phyloP scores from a whole-genome alignment of 1,140 invertebrate species.

The Mylabris phalerata region DNA sequence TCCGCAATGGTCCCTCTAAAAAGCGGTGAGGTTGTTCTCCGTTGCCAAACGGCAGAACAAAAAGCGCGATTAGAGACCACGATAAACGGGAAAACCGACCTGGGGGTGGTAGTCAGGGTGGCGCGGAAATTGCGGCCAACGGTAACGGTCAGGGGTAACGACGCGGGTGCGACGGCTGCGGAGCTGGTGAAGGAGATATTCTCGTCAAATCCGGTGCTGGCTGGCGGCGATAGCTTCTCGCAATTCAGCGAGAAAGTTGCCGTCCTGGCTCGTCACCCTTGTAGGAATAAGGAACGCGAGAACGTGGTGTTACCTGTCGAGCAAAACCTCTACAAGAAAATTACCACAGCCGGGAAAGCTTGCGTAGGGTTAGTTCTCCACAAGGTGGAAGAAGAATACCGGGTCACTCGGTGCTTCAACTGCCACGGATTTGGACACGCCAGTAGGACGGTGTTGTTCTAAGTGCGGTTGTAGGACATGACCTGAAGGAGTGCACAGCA shows the following conservation, averaged over 20 bases:
- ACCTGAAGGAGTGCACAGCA: not conserved
- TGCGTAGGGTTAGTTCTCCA: not conserved
- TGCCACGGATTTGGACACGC: not conserved
- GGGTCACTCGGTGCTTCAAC: not conserved
- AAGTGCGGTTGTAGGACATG: not conserved
- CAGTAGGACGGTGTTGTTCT: not conserved
- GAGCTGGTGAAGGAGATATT: not conserved
- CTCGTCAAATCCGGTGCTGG: too few species aligned
- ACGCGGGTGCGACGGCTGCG: not conserved
- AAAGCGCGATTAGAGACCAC: too few species aligned
- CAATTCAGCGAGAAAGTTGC: not conserved
- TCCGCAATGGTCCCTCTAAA: not conserved
- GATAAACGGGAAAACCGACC: not conserved
- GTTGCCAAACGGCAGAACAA: too few species aligned
- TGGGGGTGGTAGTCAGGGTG: not conserved
- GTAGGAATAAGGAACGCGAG: not conserved
- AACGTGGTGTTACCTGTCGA: slow-evolving; percentile 1
- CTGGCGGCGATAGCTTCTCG: too few species aligned
- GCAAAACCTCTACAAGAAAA: not conserved
- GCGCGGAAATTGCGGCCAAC: not conserved
- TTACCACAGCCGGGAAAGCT: not conserved
- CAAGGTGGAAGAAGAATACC: not conserved
- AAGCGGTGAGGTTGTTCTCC: not conserved
- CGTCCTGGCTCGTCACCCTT: not conserved
- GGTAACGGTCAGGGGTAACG: not conserved